These are phyloP conservation scores for Perdita meconis DNA, from an alignment of 2,888 invertebrate species.

Conservation along the genomic window DNA sequence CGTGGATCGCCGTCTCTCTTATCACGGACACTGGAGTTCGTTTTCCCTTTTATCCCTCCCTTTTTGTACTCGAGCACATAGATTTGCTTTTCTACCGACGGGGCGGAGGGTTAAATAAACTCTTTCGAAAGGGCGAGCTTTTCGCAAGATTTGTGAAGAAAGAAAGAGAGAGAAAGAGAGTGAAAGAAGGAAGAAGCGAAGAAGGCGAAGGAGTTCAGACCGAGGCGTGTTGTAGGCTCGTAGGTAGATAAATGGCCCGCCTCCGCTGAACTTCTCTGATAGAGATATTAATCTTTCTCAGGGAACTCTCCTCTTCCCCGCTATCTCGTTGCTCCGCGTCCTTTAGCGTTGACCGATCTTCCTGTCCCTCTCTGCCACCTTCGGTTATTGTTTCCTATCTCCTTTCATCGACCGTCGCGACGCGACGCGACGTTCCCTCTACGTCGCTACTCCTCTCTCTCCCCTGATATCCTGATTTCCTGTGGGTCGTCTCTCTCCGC, in stretches of 20 bases:
- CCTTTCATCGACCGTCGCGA: not conserved
- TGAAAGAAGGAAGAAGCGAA: slow-evolving; percentile 49
- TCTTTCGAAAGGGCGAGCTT: slow-evolving; percentile 52
- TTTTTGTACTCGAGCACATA: slow-evolving; percentile 25
- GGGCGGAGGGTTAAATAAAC: slow-evolving; percentile 74
- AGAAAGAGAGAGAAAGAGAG: slow-evolving; percentile 31
- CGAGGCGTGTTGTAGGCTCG: slow-evolving; percentile 60
- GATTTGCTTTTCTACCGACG: slow-evolving; percentile 38
- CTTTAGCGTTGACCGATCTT: slow-evolving; percentile 57
- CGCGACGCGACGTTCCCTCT: too few relatives aligned
- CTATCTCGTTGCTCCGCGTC: slow-evolving; percentile 36
- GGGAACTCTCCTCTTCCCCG: slow-evolving; percentile 43
- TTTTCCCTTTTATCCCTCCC: slow-evolving; percentile 16
- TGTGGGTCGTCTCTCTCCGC: slow-evolving; percentile 33
- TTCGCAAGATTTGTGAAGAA: slow-evolving; percentile 44
- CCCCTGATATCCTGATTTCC: slow-evolving; percentile 40
- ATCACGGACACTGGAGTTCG: slow-evolving; percentile 16
- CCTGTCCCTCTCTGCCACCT: slow-evolving; percentile 47
- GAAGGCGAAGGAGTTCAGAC: slow-evolving; percentile 45
- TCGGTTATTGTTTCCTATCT: slow-evolving; percentile 30
- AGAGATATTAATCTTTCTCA: slow-evolving; percentile 82
- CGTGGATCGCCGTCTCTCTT: slow-evolving; percentile 63
- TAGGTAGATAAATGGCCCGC: slow-evolving; percentile 79
- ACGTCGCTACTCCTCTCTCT: not conserved
- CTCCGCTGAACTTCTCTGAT: slow-evolving; percentile 80